Percentiles rank a stretch among this genome's conserved stretches.
These are phyloP conservation scores for Bubo blakistoni DNA, from an alignment of 2,113 vertebrate genomes.

Conservation along the genomic window DNA sequence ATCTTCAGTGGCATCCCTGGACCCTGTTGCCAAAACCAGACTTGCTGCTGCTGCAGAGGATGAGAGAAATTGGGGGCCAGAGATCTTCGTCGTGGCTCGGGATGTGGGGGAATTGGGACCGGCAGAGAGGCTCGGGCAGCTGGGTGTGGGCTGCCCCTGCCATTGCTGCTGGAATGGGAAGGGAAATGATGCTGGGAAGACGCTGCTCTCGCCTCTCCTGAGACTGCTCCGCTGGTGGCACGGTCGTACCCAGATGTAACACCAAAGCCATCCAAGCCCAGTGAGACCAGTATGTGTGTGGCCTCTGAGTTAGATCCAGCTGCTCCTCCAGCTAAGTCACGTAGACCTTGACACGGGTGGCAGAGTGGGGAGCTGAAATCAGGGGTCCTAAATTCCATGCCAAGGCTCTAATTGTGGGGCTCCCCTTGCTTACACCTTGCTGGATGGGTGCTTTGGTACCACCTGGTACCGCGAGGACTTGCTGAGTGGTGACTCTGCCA, in stretches of 20 bases:
- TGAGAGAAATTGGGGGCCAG: background rate
- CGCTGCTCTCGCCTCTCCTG: rapidly evolving
- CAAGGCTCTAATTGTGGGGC: background rate
- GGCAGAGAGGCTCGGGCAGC: background rate
- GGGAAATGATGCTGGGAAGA: background rate
- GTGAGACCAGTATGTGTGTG: background rate
- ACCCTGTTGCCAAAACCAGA: background rate
- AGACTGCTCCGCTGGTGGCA: background rate
- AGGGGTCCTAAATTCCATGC: background rate
- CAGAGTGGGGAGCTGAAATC: background rate
- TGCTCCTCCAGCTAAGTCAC: background rate
- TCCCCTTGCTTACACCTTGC: background rate
- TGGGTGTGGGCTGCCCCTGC: background rate
- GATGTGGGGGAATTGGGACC: background rate
- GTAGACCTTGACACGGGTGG: background rate
- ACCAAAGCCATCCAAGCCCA: background rate
- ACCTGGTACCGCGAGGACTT: background rate
- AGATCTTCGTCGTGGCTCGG: background rate
- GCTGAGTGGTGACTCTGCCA: background rate
- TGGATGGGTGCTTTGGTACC: background rate
- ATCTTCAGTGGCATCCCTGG: background rate
- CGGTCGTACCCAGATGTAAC: background rate
- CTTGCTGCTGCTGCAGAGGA: background rate
- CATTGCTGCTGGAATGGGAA: background rate
- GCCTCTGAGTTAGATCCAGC: background rate